These are phyloP conservation scores for Tragelaphus scriptus DNA, from an alignment of 2,113 vertebrate genomes.

Conservation along the genomic window DNA sequence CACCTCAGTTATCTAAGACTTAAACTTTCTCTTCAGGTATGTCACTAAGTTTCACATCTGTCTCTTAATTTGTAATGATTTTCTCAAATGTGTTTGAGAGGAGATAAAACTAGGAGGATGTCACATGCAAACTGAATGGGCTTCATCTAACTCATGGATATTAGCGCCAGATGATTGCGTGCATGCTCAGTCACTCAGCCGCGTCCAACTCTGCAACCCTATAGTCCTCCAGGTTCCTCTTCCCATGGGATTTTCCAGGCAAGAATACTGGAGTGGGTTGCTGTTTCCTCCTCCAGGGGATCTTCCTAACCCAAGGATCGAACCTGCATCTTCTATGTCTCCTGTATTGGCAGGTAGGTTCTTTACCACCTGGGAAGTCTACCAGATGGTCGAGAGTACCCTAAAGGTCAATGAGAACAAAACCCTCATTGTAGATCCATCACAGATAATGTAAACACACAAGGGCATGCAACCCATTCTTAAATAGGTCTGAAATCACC, in stretches of 20 bases:
- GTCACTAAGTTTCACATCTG: neutral
- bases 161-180: neutral
- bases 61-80: neutral
- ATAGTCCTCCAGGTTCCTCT: neutral
- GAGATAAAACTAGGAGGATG: neutral
- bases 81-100: neutral
- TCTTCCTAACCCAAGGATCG: neutral
- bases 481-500: neutral
- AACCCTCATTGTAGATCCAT: neutral
- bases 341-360: neutral
- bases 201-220: neutral
- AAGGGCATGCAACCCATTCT: neutral
- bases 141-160: neutral
- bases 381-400: neutral
- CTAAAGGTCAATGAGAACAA: neutral
- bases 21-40: neutral
- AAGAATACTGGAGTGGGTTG: neutral
- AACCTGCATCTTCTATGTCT: neutral
- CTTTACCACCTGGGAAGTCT: neutral
- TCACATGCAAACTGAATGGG: neutral
- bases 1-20: neutral
- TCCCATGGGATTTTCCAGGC: neutral
- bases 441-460: neutral
- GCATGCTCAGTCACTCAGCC: neutral
- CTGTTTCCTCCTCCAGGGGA: neutral